Conservation (phyloP, 2,888 invertebrate genomes). For the Yponomeuta evonymella region DNA sequence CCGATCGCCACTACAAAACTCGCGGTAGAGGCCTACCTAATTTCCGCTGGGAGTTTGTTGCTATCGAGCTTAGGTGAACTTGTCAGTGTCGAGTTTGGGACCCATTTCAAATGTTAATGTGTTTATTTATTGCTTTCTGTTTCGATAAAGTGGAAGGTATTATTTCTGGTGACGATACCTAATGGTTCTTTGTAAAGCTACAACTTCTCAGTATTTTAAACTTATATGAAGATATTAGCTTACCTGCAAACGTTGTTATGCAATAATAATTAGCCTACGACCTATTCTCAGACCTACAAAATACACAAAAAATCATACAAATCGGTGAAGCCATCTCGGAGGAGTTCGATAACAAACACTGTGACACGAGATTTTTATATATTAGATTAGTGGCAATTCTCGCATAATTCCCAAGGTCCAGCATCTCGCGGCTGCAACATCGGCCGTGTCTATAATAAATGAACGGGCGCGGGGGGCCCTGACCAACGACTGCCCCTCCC, state of each 20-base stretch:
- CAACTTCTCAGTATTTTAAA: neutral
- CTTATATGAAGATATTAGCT: neutral
- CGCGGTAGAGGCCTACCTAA: neutral
- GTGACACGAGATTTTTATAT: no score
- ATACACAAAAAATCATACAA: no score
- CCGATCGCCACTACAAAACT: neutral
- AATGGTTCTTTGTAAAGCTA: neutral
- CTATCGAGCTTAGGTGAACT: neutral
- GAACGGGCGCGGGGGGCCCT: constrained; percentile 73
- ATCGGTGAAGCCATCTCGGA: no score
- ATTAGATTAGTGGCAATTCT: neutral
- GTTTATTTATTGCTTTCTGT: neutral
- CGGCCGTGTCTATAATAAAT: constrained; percentile 76
- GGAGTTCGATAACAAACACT: no score
- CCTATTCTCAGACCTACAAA: no score
- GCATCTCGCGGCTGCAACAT: constrained; percentile 41
- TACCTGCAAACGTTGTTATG: no score
- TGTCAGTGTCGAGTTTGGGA: neutral
- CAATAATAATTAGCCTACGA: no score
- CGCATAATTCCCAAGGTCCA: constrained; percentile 8
- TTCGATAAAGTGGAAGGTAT: neutral
- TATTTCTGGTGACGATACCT: neutral
- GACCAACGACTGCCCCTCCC: constrained; percentile 76
- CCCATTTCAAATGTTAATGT: neutral
- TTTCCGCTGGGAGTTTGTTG: constrained; percentile 5